Base-by-base conservation (phyloP, 2,113 vertebrate genomes). In the Pomatorhinus ruficollis region DNA sequence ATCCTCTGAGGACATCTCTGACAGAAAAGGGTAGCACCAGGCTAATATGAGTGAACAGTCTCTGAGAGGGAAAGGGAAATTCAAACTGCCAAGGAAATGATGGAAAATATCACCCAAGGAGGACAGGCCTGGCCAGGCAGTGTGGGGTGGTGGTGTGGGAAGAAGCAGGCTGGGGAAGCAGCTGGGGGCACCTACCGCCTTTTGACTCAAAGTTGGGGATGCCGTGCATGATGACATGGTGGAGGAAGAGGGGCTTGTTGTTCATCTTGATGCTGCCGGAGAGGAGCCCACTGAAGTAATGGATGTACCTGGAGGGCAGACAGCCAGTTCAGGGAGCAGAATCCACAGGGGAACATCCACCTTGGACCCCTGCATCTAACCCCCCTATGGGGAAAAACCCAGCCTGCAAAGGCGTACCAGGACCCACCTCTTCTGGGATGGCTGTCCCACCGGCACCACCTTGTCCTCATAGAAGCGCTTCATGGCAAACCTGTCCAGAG, bases 401-500 rank as follows among this genome's bases (percentile, higher is more conserved):
- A 70, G 83, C 17, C 49, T 61, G 35, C 23, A 44, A 44, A 52
- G 0, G 0, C 15, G 0, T 3, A 1, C 47, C 21, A 44, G 85
- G 31, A 97, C 99, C 91, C 96, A 99, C 99, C 99, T 99, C 97
- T 98, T 99, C 98, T 99, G 99, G 6, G 99, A 99, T 1, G 99
- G 99, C 88, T 99, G 99, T 16, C 99, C 99, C 49, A 99, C 99
- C 10, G 99, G 99, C 93, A 99, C 98, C 53, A 99, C 98, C 98
- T 99, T 99, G 97, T 99, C 99, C 97, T 99, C 99, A 35, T 99
- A 99, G 97, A 99, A 99, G 37, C 99, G 98, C 96, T 99, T 99
- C 99, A 99, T 99, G 92, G 99, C 99, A 96, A 99, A 99, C 50
- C 99, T 98, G 98, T 99, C 99, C 97, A 99, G 98, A 88, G 99